Evolutionary conservation across 2,797 vertebrate species (phyloP).

Genomic region (Sebastes ruberrimus): DNA sequence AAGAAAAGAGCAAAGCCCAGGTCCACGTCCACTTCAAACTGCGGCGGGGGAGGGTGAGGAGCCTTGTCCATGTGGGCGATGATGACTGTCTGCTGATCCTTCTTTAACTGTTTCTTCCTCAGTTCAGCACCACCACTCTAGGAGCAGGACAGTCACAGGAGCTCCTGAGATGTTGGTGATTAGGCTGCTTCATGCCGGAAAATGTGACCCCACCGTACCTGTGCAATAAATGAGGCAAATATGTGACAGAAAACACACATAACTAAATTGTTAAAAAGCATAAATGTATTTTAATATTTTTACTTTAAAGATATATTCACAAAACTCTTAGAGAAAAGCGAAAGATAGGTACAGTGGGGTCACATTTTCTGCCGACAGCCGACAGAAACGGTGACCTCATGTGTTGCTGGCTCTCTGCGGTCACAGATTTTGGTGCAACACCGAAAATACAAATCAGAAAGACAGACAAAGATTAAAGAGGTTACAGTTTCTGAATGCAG

Average conservation of each 20-base stretch:
- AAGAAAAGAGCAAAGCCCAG: slow-evolving; percentile 86
- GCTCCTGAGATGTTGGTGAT: not conserved
- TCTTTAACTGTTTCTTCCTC: not conserved
- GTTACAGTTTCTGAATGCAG: not conserved
- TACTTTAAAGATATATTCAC: no score
- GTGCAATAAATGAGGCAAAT: no score
- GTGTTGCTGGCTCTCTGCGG: no score
- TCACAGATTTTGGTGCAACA: no score
- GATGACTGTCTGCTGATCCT: not conserved
- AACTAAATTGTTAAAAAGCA: no score
- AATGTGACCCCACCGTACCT: no score
- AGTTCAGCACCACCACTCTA: slow-evolving; percentile 1
- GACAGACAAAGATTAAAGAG: not conserved
- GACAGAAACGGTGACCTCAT: fast-evolving
- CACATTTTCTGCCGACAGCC: not conserved
- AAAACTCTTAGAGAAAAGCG: no score
- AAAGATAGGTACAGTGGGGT: no score
- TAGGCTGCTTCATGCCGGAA: not conserved
- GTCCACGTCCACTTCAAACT: slow-evolving; percentile 83
- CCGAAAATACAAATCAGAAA: not conserved
- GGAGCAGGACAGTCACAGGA: not conserved
- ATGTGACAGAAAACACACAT: no score
- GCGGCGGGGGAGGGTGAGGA: not conserved
- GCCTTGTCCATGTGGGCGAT: slow-evolving; percentile 72
- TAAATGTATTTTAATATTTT: no score